Percentiles rank a stretch among this genome's conserved stretches.
These are phyloP conservation scores for Altica lythri DNA, from an alignment of 2,888 invertebrate genomes.

Conservation along the genomic window DNA sequence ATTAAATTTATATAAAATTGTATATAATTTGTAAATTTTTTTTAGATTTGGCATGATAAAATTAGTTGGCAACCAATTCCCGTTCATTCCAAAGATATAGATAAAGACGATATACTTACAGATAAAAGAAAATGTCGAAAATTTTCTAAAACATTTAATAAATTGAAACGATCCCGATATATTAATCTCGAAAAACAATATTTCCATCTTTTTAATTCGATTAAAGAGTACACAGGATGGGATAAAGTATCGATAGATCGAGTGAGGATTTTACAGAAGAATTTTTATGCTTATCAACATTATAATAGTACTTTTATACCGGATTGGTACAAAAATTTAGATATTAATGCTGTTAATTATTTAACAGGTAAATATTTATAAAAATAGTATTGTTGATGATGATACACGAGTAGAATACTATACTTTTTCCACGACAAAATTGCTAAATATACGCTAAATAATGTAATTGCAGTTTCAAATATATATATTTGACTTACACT, in stretches of 20 bases:
- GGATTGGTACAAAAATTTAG: conserved; percentile 10
- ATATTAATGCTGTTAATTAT: conserved; percentile 56
- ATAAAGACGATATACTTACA: conserved; percentile 14
- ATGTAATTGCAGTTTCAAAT: no score
- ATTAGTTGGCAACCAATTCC: conserved; percentile 73
- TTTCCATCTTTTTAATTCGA: conserved; percentile 65
- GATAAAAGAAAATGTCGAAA: conserved; percentile 61
- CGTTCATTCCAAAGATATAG: conserved; percentile 61
- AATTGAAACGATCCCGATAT: conserved; percentile 46
- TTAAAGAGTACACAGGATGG: conserved; percentile 65
- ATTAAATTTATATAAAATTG: neutral
- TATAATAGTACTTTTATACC: conserved; percentile 61
- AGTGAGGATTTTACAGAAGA: conserved; percentile 19
- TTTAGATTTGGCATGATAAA: conserved; percentile 36
- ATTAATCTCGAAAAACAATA: conserved; percentile 58
- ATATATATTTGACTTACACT: neutral
- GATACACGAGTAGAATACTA: no score
- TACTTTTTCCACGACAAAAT: no score
- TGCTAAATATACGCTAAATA: no score
- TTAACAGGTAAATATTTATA: conserved; percentile 60
- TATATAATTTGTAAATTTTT: neutral
- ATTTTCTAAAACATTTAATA: conserved; percentile 65
- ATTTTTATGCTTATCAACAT: conserved; percentile 68
- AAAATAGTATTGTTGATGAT: no score
- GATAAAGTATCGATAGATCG: neutral